Base-by-base conservation (phyloP, 2,888 invertebrate genomes). In the Dysmachus trigonus region DNA sequence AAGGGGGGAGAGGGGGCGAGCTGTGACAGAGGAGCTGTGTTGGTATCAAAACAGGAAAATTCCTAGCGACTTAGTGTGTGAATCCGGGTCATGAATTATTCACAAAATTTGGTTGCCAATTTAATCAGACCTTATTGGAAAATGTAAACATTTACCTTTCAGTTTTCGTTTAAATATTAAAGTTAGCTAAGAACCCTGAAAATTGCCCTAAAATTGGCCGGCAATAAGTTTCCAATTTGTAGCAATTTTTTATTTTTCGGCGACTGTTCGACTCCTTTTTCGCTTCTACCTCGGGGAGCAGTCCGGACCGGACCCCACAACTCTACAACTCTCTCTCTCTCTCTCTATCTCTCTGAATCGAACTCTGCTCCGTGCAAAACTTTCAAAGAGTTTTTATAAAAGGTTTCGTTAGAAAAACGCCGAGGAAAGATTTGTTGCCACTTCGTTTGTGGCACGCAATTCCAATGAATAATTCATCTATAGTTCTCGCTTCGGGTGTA, bases 391-490 rank as follows among this genome's bases (percentile, higher is more conserved):
- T 73, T 73, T 73, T 81, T 81, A 81, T 81, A 53, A 81, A 81
- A 81, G 81, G 62, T 83, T 72, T 72, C 31, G 27, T 62, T 83
- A 53, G 38, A 83, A 83, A 77, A 13, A 22, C 27, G n/a, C 53
- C 27, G 83, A 72, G 72, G n/a, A 41, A 83, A 83, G 72, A 83
- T 83, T 83, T 83, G 83, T 83, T 83, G 38, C 83, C 83, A 83
- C 41, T 71, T 83, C 83, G 83, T 83, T 83, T 41, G 30, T n/a
- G 72, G 83, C 83, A 83, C 83, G 83, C 83, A 83, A 83, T 83
- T 72, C 72, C 72, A 41, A 83, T 83, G 83, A 83, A 83, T 83
- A 30, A 83, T 83, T 83, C 83, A 83, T 83, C 72, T 18, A 71
- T 72, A 83, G 72, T 71, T 72, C 72, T 53, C 71, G 81, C 72